Conservation (phyloP, 92 coral and sea anemone genomes). For the Epizoanthus fatuus region DNA sequence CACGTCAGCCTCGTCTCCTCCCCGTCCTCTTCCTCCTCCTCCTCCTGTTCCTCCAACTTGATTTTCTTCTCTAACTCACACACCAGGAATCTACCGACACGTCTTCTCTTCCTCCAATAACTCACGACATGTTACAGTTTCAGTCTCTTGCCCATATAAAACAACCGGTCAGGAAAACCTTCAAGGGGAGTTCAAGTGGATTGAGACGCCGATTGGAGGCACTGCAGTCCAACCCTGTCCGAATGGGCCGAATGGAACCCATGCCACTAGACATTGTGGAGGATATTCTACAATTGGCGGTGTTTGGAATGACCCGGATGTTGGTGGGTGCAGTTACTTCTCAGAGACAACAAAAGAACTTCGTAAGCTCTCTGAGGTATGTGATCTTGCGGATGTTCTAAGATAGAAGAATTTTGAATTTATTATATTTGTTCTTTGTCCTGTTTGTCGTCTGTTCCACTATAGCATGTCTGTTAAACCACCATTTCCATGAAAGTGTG, state of each 20-base stretch:
- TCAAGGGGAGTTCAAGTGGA: slow-evolving; percentile 75
- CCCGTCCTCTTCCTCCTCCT: too few species aligned
- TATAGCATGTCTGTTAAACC: too few species aligned
- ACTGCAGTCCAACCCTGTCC: slow-evolving; percentile 55
- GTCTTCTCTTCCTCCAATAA: neutral
- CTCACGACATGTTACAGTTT: neutral
- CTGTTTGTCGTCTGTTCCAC: neutral
- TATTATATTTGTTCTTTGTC: neutral
- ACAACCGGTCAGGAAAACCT: slow-evolving; percentile 66
- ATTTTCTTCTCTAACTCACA: too few species aligned
- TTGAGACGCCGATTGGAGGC: slow-evolving; percentile 54
- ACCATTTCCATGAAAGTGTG: too few species aligned
- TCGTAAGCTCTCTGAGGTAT: slow-evolving; percentile 66
- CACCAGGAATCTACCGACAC: too few species aligned
- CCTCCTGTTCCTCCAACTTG: too few species aligned
- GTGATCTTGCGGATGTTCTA: neutral
- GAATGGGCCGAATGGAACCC: slow-evolving; percentile 61
- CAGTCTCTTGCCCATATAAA: slow-evolving; percentile 70
- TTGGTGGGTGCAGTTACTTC: slow-evolving; percentile 56
- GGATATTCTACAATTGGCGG: slow-evolving; percentile 77
- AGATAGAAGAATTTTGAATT: too few species aligned
- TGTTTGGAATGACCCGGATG: slow-evolving; percentile 66
- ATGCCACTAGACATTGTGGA: slow-evolving; percentile 71
- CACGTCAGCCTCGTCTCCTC: too few species aligned
- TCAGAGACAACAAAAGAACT: slow-evolving; percentile 71